These are phyloP conservation scores for Erebia aethiops DNA, from an alignment of 2,888 invertebrate species.

Conservation along the genomic window DNA sequence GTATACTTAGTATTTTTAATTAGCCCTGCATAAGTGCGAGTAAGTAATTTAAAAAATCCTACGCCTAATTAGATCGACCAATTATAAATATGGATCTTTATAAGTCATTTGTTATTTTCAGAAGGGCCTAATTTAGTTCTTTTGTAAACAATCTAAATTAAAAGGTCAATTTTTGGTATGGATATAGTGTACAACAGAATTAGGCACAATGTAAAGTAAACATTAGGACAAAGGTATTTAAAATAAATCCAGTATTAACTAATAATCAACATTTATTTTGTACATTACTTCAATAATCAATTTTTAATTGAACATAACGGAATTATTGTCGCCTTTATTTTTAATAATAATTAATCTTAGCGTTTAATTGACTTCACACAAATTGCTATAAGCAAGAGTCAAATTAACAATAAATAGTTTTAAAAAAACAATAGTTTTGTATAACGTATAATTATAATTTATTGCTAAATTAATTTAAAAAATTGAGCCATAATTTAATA, in stretches of 20 bases:
- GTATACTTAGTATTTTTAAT: no score
- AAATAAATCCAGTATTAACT: slow-evolving; percentile 19
- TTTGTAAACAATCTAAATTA: no score
- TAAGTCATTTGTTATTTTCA: no score
- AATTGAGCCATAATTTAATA: slow-evolving; percentile 6
- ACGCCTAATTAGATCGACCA: no score
- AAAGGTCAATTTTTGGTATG: no score
- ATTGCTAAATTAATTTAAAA: not conserved
- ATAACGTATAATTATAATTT: not conserved
- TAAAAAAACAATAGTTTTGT: not conserved
- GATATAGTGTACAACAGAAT: no score
- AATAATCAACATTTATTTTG: slow-evolving; percentile 31
- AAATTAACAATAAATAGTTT: slow-evolving; percentile 22
- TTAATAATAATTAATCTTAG: slow-evolving; percentile 20
- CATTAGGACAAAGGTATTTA: not conserved
- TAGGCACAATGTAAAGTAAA: no score
- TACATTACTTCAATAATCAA: slow-evolving; percentile 25
- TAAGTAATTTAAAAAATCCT: no score
- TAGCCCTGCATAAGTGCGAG: no score
- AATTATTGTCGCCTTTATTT: slow-evolving; percentile 34
- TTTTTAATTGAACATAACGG: slow-evolving; percentile 25
- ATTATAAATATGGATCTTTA: no score
- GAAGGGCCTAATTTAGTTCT: no score
- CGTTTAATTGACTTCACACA: slow-evolving; percentile 31
- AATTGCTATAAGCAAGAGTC: slow-evolving; percentile 16